Evolutionary conservation across 30 jellyfish, hydroid and myxozoan genomes (phyloP).

Genomic region (Hydractinia echinata): DNA sequence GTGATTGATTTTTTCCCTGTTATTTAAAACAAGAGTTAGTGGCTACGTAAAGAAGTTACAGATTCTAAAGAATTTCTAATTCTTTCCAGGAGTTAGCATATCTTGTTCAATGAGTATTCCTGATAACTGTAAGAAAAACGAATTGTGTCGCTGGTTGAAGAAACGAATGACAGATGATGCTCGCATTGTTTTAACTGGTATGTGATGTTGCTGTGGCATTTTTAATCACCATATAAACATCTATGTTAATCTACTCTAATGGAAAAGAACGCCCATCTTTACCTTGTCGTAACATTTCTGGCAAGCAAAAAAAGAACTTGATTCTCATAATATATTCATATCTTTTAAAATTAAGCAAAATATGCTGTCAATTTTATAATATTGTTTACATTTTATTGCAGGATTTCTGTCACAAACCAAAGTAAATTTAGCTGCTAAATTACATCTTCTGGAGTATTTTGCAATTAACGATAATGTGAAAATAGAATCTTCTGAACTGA

Average conservation of each 20-base stretch:
- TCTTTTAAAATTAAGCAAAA: too few species aligned
- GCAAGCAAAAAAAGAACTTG: too few species aligned
- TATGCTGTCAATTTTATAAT: too few species aligned
- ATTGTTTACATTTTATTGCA: not conserved
- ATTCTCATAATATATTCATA: too few species aligned
- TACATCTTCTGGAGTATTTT: slow-evolving; percentile 6
- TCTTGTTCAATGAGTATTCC: slow-evolving; percentile 9
- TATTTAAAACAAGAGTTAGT: too few species aligned
- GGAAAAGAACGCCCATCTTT: not conserved
- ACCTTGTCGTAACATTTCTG: not conserved
- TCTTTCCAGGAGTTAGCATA: not conserved
- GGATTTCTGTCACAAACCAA: slow-evolving; percentile 15
- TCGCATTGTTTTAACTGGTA: slow-evolving; percentile 13
- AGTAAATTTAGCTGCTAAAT: not conserved
- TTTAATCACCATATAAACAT: not conserved
- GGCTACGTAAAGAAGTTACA: too few species aligned
- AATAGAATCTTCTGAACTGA: not conserved
- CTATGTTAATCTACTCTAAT: not conserved
- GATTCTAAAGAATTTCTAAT: not conserved
- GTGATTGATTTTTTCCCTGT: too few species aligned
- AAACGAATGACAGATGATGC: slow-evolving; percentile 9
- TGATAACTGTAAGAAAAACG: slow-evolving; percentile 14
- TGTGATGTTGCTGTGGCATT: not conserved
- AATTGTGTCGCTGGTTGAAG: slow-evolving; percentile 24
- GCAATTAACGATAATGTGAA: not conserved